Base-by-base conservation (phyloP, 2,888 invertebrate species). In the Orchesellides sinensis region DNA sequence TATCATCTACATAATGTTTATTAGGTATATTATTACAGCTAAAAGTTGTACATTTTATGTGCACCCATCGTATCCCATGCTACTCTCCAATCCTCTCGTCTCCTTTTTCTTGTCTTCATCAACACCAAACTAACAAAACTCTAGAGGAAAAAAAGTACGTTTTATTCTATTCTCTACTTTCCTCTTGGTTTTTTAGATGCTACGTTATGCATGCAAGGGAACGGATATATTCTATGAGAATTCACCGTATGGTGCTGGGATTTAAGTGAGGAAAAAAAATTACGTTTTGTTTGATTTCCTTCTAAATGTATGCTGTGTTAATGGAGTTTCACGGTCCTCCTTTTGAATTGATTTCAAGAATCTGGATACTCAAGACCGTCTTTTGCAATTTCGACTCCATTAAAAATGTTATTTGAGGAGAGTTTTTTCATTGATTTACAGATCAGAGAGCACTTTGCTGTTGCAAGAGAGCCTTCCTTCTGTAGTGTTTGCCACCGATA, bases 231-330 rank as follows among this genome's bases (percentile, higher is more conserved):
- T 59, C 47, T 47, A 52, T 74, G 69, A 82, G 82, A 82, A 61
- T 68, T 66, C 35, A 52, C 70, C 77, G 74, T 27, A 40, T 74
- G 74, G 54, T 70, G 72, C 12, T 61, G 56, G 69, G 66, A 80
- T 69, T 69, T 77, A 69, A 74, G 65, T 73, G 63, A 65, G 56
- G 77, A 61, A 72, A 84, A 86, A 88, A 86, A 87, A 88, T 85
- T 85, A 87, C 85, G 85, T 86, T 87, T 87, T 88, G 88, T 88
- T 88, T 88, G 88, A 88, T 87, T 88, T 88, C 84, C 85, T 84
- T n/a, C 25, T 56, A 85, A 88, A 86, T 88, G 86, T 88, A 86
- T 88, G 86, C 87, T 84, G 85, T 86, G 86, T 85, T 88, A 88
- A 88, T 88, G 88, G 88, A 86, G 87, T 85, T 88, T 88, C 85